These are phyloP conservation scores for Poecile montanus DNA, from an alignment of 2,797 vertebrate genomes.

Conservation along the genomic window DNA sequence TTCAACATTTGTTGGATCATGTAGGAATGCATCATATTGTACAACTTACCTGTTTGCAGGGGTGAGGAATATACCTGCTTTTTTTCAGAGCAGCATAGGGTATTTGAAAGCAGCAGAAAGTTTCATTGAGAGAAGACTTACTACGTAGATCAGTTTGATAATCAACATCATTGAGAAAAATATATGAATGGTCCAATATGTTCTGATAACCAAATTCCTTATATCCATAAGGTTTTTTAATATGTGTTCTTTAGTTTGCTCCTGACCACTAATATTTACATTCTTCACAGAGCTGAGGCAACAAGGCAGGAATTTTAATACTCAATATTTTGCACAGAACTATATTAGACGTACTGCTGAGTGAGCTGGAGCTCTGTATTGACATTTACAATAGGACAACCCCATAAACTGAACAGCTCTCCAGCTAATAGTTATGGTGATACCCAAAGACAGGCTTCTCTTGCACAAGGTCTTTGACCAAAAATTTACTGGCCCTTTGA, in stretches of 20 bases:
- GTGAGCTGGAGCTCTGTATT: neutral
- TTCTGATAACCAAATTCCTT: neutral
- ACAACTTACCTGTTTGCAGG: neutral
- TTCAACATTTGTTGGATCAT: neutral
- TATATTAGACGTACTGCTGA: neutral
- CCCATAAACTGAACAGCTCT: neutral
- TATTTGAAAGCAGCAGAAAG: neutral
- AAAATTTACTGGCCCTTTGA: neutral
- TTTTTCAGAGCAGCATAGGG: neutral
- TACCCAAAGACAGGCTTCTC: neutral
- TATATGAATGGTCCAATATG: accelerated
- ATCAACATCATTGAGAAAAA: neutral
- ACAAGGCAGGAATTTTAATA: neutral
- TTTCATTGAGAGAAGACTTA: neutral
- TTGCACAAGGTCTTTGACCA: neutral
- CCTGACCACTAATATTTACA: neutral
- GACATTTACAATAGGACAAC: neutral
- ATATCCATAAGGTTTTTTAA: neutral
- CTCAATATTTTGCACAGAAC: neutral
- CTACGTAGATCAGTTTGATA: neutral
- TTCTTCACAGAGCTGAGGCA: neutral
- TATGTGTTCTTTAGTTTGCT: neutral
- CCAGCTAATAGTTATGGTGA: neutral
- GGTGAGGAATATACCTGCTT: neutral
- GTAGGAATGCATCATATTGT: neutral